phyloP scores from a whole-genome alignment of 2,888 invertebrate genomes.

The Clanis bilineata region DNA sequence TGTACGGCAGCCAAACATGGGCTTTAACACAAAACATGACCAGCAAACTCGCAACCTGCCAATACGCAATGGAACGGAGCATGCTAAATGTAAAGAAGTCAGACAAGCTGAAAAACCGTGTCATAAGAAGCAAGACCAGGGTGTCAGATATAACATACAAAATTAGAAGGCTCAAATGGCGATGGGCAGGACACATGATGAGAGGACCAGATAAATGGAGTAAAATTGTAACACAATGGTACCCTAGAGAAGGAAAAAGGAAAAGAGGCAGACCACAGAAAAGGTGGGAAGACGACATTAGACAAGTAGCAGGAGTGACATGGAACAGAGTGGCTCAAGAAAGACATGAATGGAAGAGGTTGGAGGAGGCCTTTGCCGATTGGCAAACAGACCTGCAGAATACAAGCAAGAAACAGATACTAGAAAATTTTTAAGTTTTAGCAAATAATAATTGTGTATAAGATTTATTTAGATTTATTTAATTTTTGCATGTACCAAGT shows the following conservation, averaged over 20 bases:
- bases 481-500: too few relatives aligned
- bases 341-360: too few relatives aligned
- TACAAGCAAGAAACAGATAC: too few relatives aligned
- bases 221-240: background rate
- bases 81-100: background rate
- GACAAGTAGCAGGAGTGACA: too few relatives aligned
- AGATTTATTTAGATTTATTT: too few relatives aligned
- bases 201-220: background rate
- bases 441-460: too few relatives aligned
- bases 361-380: too few relatives aligned
- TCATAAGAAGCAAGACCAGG: background rate
- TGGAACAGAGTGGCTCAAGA: too few relatives aligned
- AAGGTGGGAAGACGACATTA: too few relatives aligned
- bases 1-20: background rate
- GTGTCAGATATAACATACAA: background rate
- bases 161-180: background rate
- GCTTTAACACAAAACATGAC: background rate
- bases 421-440: too few relatives aligned
- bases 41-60: background rate
- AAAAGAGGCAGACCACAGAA: slow-evolving; percentile 20
- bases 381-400: too few relatives aligned
- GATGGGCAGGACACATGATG: background rate
- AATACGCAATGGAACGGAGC: background rate
- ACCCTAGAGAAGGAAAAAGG: slow-evolving; percentile 20
- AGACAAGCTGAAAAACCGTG: background rate